Conservation (phyloP, 2,797 vertebrate species). For the Echiichthys vipera region DNA sequence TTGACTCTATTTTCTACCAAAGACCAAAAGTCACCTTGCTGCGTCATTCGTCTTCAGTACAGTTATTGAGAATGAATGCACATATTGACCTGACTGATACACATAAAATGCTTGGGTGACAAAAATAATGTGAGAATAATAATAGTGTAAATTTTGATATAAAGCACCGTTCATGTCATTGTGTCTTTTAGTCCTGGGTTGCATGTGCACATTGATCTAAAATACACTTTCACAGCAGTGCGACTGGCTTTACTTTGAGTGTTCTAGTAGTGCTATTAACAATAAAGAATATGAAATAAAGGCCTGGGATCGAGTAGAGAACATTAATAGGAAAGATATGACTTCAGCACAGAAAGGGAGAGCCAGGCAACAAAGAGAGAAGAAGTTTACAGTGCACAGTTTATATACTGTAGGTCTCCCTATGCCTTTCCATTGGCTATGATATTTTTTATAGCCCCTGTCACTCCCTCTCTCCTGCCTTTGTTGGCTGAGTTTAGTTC, state of each 20-base stretch:
- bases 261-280: conserved; percentile 9
- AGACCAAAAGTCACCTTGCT: conserved; percentile 29
- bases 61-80: conserved; percentile 18
- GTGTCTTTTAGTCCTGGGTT: background rate
- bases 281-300: conserved; percentile 14
- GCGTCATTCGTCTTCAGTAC: conserved; percentile 26
- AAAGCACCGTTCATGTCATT: background rate
- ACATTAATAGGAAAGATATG: conserved; percentile 32
- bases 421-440: conserved; percentile 57
- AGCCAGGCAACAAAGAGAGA: conserved; percentile 28
- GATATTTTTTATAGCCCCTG: conserved; percentile 72
- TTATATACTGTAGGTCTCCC: conserved; percentile 48
- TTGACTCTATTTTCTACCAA: conserved; percentile 38
- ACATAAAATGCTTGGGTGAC: conserved; percentile 10
- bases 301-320: conserved; percentile 16
- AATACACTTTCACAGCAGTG: conserved; percentile 4
- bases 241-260: conserved; percentile 10
- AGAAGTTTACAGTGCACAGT: conserved; percentile 59
- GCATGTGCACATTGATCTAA: background rate
- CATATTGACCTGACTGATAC: conserved; percentile 1
- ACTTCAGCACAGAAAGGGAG: conserved; percentile 21
- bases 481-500: conserved; percentile 57
- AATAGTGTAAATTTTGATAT: background rate
- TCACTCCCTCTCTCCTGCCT: conserved; percentile 48
- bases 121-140: background rate